Evolutionary conservation across 2,888 invertebrate species (phyloP), one percentile per base, ranked within the genome.

Genomic region (Sarcophaga caerulescens): DNA sequence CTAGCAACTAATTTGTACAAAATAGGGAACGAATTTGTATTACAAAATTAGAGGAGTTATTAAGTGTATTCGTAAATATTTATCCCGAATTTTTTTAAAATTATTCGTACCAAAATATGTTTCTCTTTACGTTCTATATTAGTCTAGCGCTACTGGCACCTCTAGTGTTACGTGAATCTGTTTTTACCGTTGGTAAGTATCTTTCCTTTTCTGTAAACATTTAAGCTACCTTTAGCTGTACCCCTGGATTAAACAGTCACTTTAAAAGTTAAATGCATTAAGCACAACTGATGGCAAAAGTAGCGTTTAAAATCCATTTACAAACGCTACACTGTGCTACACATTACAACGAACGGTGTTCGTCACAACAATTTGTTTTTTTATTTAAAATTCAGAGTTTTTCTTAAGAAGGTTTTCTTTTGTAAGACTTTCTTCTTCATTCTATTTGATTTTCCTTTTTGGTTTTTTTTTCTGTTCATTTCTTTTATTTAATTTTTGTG

Each of bases 161-260:
- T n/a, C n/a, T n/a, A n/a, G n/a, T n/a, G n/a, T n/a, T n/a, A n/a
- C n/a, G n/a, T n/a, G n/a, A n/a, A n/a, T n/a, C n/a, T n/a, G n/a
- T 35, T 35, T 35, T 35, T 1, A 35, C 35, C 0, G 35, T 35
- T 0, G 6, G 6, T 35, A 35, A 35, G 35, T 35, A 35, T 6
- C 1, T 35, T 6, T 5, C 35, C 35, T 52, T 17, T 52, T 12
- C 52, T 17, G 17, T 14, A 52, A 52, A 52, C 4, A 17, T 52
- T 14, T 17, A 35, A 1, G 52, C 52, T 52, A 5, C 17, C 52
- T 52, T 52, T 2, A 17, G 89, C 91, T 92, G 75, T 84, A 91
- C 90, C 89, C 90, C 90, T 90, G 90, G 91, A 92, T 92, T 92
- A 92, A 92, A 90, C 92, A 92, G 91, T 92, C 91, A 92, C 91